phyloP scores from a whole-genome alignment of 2,797 vertebrate genomes.

The Morelia viridis region DNA sequence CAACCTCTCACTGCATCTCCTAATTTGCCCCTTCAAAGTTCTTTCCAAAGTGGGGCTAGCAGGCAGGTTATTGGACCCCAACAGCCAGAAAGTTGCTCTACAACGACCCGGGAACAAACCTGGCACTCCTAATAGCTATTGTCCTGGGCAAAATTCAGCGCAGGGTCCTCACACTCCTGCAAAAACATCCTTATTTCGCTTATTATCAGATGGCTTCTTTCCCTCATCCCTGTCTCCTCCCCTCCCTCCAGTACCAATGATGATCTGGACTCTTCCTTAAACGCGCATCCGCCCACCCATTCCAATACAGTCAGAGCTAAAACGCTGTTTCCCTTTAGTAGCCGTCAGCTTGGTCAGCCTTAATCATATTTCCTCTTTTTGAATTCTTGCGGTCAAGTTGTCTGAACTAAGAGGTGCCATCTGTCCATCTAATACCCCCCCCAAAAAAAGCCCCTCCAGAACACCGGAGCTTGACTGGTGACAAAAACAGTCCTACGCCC shows the following conservation, averaged over 20 bases:
- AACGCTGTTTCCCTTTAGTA: constrained; percentile 45
- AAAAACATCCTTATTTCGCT: background rate
- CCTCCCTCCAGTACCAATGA: background rate
- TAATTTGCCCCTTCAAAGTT: background rate
- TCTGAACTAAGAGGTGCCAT: constrained; percentile 46
- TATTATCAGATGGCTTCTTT: background rate
- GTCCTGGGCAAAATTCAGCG: background rate
- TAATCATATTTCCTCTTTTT: constrained; percentile 43
- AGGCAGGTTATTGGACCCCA: background rate
- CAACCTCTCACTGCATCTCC: background rate
- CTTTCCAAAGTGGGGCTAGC: background rate
- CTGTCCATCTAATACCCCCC: constrained; percentile 26
- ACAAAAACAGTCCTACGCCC: background rate
- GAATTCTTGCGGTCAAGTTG: constrained; percentile 48
- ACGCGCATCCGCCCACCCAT: background rate
- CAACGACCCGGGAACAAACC: background rate
- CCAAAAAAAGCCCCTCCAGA: no score
- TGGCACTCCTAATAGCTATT: background rate
- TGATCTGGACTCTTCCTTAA: constrained; percentile 21
- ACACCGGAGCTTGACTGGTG: background rate
- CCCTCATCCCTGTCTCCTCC: background rate
- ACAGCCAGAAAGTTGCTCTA: background rate
- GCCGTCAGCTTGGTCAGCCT: constrained; percentile 52
- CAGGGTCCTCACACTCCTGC: background rate
- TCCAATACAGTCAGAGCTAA: background rate